Percentiles rank a stretch among this genome's conserved stretches.
Conservation (phyloP, 2,888 invertebrate genomes). For the Apeira syringaria region DNA sequence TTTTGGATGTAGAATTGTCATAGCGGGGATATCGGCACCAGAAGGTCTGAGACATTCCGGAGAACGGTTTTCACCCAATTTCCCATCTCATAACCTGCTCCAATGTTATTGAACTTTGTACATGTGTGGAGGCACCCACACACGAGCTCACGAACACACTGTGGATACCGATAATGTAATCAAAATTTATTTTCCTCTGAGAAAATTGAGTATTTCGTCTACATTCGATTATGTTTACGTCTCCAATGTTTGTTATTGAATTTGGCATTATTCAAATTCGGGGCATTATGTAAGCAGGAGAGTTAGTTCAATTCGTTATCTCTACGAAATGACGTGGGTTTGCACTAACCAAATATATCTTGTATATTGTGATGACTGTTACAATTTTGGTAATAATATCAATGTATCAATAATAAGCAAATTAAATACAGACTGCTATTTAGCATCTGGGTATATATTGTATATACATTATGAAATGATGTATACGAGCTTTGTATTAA, state of each 20-base stretch:
- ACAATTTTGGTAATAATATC: too few species aligned
- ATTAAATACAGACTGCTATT: too few species aligned
- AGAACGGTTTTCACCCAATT: constrained; percentile 63
- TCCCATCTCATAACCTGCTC: constrained; percentile 56
- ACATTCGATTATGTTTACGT: constrained; percentile 27
- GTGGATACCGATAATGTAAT: constrained; percentile 9
- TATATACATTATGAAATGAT: too few species aligned
- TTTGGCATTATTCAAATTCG: constrained; percentile 18
- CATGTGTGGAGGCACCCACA: constrained; percentile 18
- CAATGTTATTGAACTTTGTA: constrained; percentile 38
- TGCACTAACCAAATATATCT: too few species aligned
- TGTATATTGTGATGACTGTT: too few species aligned
- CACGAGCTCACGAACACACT: constrained; percentile 1
- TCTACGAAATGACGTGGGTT: constrained; percentile 1
- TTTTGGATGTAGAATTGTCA: constrained; percentile 52
- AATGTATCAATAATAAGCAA: too few species aligned
- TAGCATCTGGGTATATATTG: too few species aligned
- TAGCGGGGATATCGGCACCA: constrained; percentile 50
- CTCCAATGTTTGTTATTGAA: constrained; percentile 27
- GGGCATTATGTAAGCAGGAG: constrained; percentile 13
- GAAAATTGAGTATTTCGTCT: constrained; percentile 17
- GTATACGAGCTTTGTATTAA: too few species aligned
- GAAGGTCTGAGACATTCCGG: constrained; percentile 42
- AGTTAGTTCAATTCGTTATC: constrained; percentile 10
- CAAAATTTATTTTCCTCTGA: constrained; percentile 19